These are phyloP conservation scores for Edolisoma coerulescens DNA, from an alignment of 2,113 vertebrate genomes.

Conservation along the genomic window DNA sequence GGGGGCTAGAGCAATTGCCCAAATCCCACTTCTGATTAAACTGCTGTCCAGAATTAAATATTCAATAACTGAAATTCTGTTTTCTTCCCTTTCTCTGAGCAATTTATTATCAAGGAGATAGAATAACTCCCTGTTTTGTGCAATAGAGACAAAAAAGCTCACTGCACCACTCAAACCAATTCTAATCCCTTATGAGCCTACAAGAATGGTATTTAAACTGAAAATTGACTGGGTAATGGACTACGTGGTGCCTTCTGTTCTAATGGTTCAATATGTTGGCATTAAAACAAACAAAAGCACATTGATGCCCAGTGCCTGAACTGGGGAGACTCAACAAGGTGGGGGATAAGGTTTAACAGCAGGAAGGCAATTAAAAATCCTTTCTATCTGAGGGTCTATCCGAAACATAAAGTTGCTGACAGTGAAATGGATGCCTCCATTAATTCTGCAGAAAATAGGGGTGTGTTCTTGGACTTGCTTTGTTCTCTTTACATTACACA, in stretches of 20 bases:
- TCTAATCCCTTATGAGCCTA: slow-evolving; percentile 48
- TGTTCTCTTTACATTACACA: neutral
- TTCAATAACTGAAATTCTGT: slow-evolving; percentile 76
- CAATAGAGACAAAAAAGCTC: slow-evolving; percentile 50
- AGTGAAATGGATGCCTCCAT: neutral
- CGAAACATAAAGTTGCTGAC: neutral
- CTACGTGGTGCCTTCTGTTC: slow-evolving; percentile 62
- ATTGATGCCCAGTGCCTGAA: neutral
- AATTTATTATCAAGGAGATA: slow-evolving; percentile 67
- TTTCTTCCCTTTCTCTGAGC: slow-evolving; percentile 66
- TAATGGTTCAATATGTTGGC: slow-evolving; percentile 48
- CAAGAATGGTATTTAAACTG: slow-evolving; percentile 68
- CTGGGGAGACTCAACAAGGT: neutral
- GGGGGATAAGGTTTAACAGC: neutral
- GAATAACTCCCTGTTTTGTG: slow-evolving; percentile 60
- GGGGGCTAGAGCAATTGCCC: slow-evolving; percentile 70
- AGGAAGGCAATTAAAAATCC: neutral
- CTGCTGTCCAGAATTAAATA: slow-evolving; percentile 81
- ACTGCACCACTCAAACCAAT: slow-evolving; percentile 47
- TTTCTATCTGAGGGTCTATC: neutral
- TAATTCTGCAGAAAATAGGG: neutral
- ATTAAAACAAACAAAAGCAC: slow-evolving; percentile 56
- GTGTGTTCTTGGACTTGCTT: neutral
- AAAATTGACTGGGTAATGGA: slow-evolving; percentile 68
- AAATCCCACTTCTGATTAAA: slow-evolving; percentile 83